Conservation (phyloP, 2,113 vertebrate species). For the Corythornis vintsioides region DNA sequence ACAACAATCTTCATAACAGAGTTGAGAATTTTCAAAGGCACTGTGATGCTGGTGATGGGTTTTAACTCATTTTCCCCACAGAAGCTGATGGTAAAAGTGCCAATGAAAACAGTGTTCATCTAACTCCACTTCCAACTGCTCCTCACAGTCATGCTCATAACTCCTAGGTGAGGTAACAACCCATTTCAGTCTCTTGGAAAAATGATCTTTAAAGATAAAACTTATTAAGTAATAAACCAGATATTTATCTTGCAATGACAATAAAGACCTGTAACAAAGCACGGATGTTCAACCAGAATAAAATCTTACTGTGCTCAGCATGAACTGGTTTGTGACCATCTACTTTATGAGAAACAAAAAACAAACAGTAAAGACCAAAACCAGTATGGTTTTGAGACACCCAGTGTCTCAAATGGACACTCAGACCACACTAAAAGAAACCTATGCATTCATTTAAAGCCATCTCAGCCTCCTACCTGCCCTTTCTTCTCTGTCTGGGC, state of each 20-base stretch:
- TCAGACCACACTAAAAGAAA: neutral
- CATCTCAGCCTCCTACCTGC: neutral
- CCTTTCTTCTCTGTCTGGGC: neutral
- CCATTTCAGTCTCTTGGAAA: neutral
- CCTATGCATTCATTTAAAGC: neutral
- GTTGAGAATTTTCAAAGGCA: neutral
- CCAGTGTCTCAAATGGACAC: neutral
- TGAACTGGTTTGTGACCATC: neutral
- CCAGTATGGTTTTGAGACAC: too few relatives aligned
- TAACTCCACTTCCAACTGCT: neutral
- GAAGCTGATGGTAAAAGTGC: neutral
- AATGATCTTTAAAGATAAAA: slow-evolving; percentile 49
- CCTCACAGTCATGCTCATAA: neutral
- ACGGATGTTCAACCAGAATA: neutral
- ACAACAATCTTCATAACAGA: neutral
- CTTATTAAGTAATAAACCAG: slow-evolving; percentile 19
- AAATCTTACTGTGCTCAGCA: neutral
- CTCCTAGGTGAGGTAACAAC: neutral
- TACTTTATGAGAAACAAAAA: neutral
- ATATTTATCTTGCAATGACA: neutral
- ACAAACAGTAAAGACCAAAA: neutral
- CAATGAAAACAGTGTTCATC: neutral
- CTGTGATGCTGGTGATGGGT: rapidly evolving
- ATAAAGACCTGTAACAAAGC: neutral
- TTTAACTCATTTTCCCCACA: slow-evolving; percentile 3